Evolutionary conservation across 2,797 vertebrate species (phyloP), one percentile per base, ranked within the genome.

Genomic region (Florisuga fusca): DNA sequence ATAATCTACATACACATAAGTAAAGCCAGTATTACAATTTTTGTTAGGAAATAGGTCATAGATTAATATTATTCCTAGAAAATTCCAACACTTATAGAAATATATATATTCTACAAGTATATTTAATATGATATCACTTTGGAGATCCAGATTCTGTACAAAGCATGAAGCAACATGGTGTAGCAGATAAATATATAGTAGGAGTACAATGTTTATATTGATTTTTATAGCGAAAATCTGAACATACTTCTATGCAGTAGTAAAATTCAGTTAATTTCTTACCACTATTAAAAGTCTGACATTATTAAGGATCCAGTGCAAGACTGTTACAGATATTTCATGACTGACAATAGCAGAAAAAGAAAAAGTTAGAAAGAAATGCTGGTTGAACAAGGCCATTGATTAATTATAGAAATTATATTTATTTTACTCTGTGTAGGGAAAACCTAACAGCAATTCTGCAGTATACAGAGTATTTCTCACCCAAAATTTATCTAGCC

Each of bases 331-430:
- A 76, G 55, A 64, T 76, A 94, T 75, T 83, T 77, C 78, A 89
- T 63, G 53, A 90, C 54, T 80, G 57, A 89, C n/a, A 93, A 89
- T 50, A 91, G 84, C 43, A 94, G 64, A 92, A 91, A 80, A 92
- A 90, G 38, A 90, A n/a, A 63, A 77, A 67, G 62, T 80, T 73
- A 88, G 68, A 64, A 77, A n/a, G 22, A 90, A 83, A 91, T 55
- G 33, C 36, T 88, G 13, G 31, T 38, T 71, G 55, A 85, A 87
- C 11, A 91, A 87, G 43, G 29, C 38, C 63, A 63, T 9, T 61
- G 29, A 54, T 31, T 77, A 86, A 73, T 51, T 62, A 67, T 6
- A 90, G n/a, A 80, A 87, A 62, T 68, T 1, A 51, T 13, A 14
- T 50, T 75, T 2, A 31, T 45, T 92, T 74, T 55, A 82, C 55